Evolutionary conservation across 35 echinoderm and acorn worm species (phyloP), one percentile per base, ranked within the genome.

Genomic region (Apostichopus californicus): DNA sequence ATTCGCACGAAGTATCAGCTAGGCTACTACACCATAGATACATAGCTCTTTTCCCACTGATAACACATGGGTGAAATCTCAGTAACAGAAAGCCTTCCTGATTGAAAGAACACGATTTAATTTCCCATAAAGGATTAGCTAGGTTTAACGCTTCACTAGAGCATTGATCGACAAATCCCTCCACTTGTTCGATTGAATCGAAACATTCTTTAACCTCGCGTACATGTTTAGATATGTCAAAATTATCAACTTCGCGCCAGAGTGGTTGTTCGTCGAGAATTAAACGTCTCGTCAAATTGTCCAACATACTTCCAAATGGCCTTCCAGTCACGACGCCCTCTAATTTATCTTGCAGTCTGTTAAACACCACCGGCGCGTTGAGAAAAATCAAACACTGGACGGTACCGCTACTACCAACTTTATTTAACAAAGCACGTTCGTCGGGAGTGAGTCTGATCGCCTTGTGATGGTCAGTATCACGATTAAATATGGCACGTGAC

Each of bases 121-220:
- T 91, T 59, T 91, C 89, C 89, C 89, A 91, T 18, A 75, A 34
- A 11, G 88, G 70, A 34, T 78, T 90, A 8, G 28, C 24, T 22
- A 75, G 56, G 17, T 78, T 54, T 4, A 90, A n/a, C 10, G 13
- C 52, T 55, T 90, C 73, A 77, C 60, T 13, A 18, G 88, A 90
- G 8, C 68, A 54, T 77, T 77, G 73, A 57, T 24, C 24, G 15
- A 90, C 56, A n/a, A 22, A 90, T 4, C 25, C 9, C 52, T 90
- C 68, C 5, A 90, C 73, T 21, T 90, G 70, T 9, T 77, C 21
- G 9, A 77, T 34, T 5, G 88, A 26, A 15, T 90, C 71, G 56
- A 90, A 78, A 57, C 24, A 24, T 15, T 18, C 28, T 46, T 24
- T 55, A n/a, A 21, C 59, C 56, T 90, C 52, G 68, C 9, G 18